Evolutionary conservation across 1,140 invertebrate genomes (phyloP).

Genomic region (Lerema accius): DNA sequence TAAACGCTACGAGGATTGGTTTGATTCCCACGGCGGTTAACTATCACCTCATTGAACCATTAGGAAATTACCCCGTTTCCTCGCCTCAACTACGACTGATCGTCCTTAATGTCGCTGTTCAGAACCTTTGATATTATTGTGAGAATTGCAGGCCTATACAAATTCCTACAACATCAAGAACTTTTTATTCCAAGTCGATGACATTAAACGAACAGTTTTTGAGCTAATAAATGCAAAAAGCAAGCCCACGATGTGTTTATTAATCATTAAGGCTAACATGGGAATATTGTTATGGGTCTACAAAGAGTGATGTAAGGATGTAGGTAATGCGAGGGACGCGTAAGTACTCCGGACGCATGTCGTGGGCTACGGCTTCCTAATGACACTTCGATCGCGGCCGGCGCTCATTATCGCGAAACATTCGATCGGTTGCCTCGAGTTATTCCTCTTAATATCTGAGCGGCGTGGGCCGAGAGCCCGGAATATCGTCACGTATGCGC

Average conservation of each 20-base stretch:
- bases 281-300: slow-evolving; percentile 22
- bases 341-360: slow-evolving; percentile 69
- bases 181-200: slow-evolving; percentile 16
- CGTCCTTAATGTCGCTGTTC: slow-evolving; percentile 46
- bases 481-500: slow-evolving; percentile 79
- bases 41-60: slow-evolving; percentile 65
- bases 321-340: slow-evolving; percentile 46
- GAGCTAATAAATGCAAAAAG: slow-evolving; percentile 22
- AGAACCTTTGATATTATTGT: slow-evolving; percentile 49
- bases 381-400: slow-evolving; percentile 75
- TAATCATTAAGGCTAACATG: slow-evolving; percentile 29
- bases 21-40: slow-evolving; percentile 62
- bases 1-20: slow-evolving; percentile 46
- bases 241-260: slow-evolving; percentile 20
- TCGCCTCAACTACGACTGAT: slow-evolving; percentile 52
- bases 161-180: slow-evolving; percentile 18
- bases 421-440: slow-evolving; percentile 75
- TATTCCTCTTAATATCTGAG: slow-evolving; percentile 79
- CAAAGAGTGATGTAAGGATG: slow-evolving; percentile 23
- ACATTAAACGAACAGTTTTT: slow-evolving; percentile 18
- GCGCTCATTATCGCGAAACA: slow-evolving; percentile 77
- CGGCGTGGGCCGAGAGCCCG: slow-evolving; percentile 63
- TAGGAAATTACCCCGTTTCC: slow-evolving; percentile 67
- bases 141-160: slow-evolving; percentile 14
- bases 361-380: slow-evolving; percentile 78